phyloP scores from a whole-genome alignment of 2,888 invertebrate species.

The Leptothorax acervorum region DNA sequence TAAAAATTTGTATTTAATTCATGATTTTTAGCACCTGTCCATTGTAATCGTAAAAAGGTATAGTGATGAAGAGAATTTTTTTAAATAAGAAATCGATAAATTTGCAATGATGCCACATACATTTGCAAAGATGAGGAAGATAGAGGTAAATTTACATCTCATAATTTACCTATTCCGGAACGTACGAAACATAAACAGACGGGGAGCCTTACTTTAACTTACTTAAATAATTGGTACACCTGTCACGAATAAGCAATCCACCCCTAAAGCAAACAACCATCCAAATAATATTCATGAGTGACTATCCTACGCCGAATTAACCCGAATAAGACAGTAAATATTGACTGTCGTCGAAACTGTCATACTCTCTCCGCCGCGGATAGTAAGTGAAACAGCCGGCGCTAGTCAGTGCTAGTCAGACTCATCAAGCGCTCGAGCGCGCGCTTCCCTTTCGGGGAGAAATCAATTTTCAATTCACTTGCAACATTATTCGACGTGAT shows the following conservation, averaged over 20 bases:
- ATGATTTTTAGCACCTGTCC: too few species aligned
- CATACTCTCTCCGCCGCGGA: neutral
- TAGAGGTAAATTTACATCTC: neutral
- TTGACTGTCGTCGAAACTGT: constrained; percentile 16
- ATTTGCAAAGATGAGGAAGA: neutral
- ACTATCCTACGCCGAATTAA: constrained; percentile 39
- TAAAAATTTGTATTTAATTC: neutral
- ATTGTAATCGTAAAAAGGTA: neutral
- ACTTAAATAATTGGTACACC: neutral
- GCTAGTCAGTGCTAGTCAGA: constrained; percentile 23
- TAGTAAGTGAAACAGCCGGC: constrained; percentile 7
- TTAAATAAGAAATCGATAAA: neutral
- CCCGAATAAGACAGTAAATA: constrained; percentile 32
- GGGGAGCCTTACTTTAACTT: neutral
- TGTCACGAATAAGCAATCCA: constrained; percentile 28
- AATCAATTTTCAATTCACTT: constrained; percentile 37
- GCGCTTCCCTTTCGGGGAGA: neutral
- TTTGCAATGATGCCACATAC: neutral
- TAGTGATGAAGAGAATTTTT: neutral
- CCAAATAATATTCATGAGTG: constrained; percentile 39
- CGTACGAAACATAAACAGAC: neutral
- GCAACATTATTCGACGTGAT: constrained; percentile 31
- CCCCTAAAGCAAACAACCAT: constrained; percentile 5
- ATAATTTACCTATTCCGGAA: neutral
- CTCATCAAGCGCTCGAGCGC: constrained; percentile 5